Percentiles rank a stretch among this genome's conserved stretches.
Conservation (phyloP, 2,797 vertebrate genomes). For the Bufotes viridis region DNA sequence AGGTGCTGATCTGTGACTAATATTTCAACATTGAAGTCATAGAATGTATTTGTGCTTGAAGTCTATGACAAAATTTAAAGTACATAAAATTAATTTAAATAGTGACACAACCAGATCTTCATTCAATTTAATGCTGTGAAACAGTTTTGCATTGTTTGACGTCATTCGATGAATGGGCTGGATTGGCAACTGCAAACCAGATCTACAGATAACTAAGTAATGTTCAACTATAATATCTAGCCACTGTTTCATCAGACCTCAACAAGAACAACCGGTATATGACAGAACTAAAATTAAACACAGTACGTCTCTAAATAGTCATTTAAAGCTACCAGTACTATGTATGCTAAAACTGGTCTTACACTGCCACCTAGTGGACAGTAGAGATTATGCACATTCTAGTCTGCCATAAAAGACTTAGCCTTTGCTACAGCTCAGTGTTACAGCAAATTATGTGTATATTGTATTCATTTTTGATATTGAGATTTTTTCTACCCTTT, state of each 20-base stretch:
- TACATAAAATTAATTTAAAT: background rate
- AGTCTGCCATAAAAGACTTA: background rate
- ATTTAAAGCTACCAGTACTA: background rate
- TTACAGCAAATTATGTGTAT: background rate
- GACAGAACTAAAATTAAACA: conserved; percentile 4
- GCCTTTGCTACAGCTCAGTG: background rate
- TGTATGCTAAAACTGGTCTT: background rate
- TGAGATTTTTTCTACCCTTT: background rate
- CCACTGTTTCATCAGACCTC: background rate
- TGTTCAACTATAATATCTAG: background rate
- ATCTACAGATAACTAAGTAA: background rate
- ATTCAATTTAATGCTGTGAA: background rate
- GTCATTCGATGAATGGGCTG: background rate
- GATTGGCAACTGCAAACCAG: background rate
- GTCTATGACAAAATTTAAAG: background rate
- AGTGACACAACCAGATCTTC: background rate
- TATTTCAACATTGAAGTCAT: background rate
- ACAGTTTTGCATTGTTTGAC: background rate
- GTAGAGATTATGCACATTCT: background rate
- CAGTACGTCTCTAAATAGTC: background rate
- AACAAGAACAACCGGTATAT: conserved; percentile 2
- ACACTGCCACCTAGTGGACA: background rate
- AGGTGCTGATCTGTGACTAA: background rate
- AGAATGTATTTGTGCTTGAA: background rate
- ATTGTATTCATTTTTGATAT: background rate